Evolutionary conservation across 2,797 vertebrate species (phyloP), one percentile per base, ranked within the genome.

Genomic region (Alauda arvensis): DNA sequence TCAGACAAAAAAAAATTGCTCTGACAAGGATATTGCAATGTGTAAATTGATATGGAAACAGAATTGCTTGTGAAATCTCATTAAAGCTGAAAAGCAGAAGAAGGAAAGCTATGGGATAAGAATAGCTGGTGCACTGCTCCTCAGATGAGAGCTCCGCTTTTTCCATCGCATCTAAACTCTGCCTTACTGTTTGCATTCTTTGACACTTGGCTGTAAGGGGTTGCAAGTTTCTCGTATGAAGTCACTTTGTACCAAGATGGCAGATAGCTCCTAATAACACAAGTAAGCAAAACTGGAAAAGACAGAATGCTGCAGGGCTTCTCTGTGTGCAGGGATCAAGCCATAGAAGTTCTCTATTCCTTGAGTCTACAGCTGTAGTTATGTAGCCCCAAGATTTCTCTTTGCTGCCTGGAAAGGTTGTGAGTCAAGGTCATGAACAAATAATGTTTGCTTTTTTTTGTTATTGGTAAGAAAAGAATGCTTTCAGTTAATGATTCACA

Each of bases 151-250:
- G 25, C 20, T 65, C 34, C 63, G 42, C 53, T 43, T 76, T 75
- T 77, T 83, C 34, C 3, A 3, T 18, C 7, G 42, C 33, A 57
- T 85, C 23, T 72, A 60, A 87, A 63, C 29, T 71, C 52, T 85
- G 31, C 68, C 70, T 82, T 88, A 45, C 26, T 90, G 79, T 91
- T 93, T 94, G 66, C 62, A 70, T 91, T 91, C 79, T 78, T 87
- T 69, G 77, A 85, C 65, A 34, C 48, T 89, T 77, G 78, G n/a
- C 74, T 79, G 17, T 48, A 55, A 53, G 18, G 63, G 46, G 15
- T 24, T 91, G 70, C 68, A 75, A 48, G 39, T 87, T 92, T 85
- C 61, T 86, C 12, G 51, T 65, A 86, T 89, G 48, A 89, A 80
- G 17, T 87, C 55, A 87, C 67, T 77, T 78, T 72, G 83, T 63